Evolutionary conservation across 2,797 vertebrate genomes (phyloP).

Genomic region (Erithacus rubecula): DNA sequence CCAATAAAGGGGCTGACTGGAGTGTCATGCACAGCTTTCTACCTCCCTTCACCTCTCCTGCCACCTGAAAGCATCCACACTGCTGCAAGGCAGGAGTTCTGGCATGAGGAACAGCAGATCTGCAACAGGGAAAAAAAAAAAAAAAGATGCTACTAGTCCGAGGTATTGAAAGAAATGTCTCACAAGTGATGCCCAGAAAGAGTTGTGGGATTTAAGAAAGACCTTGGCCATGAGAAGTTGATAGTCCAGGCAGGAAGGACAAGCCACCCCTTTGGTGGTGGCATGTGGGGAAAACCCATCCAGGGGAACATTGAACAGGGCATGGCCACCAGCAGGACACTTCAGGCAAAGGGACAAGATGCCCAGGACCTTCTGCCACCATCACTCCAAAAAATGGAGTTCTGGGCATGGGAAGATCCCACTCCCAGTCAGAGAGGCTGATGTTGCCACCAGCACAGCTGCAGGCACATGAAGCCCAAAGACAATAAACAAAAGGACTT

Average conservation of each 20-base stretch:
- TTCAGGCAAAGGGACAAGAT: background rate
- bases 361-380: background rate
- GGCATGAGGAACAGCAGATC: background rate
- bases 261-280: background rate
- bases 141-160: no score
- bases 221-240: background rate
- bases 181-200: background rate
- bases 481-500: conserved; percentile 65
- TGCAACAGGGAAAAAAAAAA: background rate
- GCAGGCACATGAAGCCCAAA: conserved; percentile 45
- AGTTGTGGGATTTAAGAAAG: background rate
- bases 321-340: background rate
- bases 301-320: background rate
- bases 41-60: background rate
- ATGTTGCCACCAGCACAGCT: conserved; percentile 53
- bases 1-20: background rate
- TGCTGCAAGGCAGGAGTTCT: background rate
- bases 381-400: background rate
- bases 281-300: background rate
- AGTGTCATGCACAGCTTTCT: background rate
- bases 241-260: background rate
- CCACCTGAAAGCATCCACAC: background rate
- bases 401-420: background rate
- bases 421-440: background rate
- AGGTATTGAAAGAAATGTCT: background rate